Base-by-base conservation (phyloP, 2,888 invertebrate genomes). In the Cantharis lateralis region DNA sequence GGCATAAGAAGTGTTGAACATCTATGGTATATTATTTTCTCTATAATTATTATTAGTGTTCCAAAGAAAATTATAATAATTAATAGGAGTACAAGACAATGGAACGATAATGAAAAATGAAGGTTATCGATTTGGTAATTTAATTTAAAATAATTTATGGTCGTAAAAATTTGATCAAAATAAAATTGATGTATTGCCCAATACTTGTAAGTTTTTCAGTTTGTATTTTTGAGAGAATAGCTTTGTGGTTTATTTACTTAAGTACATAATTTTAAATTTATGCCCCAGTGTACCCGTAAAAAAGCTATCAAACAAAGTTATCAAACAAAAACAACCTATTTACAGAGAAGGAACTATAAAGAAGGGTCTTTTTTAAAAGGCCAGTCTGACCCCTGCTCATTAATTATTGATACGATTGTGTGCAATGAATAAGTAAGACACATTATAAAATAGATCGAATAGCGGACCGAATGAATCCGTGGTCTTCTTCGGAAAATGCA, bases 401-500 rank as follows among this genome's bases (percentile, higher is more conserved):
- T 87, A 88, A 88, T 88, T 87, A 87, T 88, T 88, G 85, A 87
- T 84, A 84, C 86, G 88, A 88, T 88, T 88, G 88, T 88, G 87
- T 87, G 88, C 87, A 86, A 88, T 88, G 88, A 88, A 88, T 88
- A 88, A 88, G 85, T 88, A 87, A 88, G 85, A 84, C 85, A 87
- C 87, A 87, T 87, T 87, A 87, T 86, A 87, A 86, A 86, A 86
- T 84, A 84, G 84, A 84, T 82, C 82, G 84, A 82, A 82, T 66
- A 66, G 64, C 81, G 79, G 83, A 79, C 80, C 80, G 82, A 78
- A 79, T 78, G 69, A 71, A 74, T 71, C 75, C 76, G 79, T 69
- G 72, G 71, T 64, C 70, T 18, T 75, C 69, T 70, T 72, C 64
- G 62, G 66, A 75, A 78, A 80, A 87, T 87, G 85, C 87, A 84